Evolutionary conservation across 2,888 invertebrate genomes (phyloP), one percentile per base, ranked within the genome.

Genomic region (Limnephilus rhombicus): DNA sequence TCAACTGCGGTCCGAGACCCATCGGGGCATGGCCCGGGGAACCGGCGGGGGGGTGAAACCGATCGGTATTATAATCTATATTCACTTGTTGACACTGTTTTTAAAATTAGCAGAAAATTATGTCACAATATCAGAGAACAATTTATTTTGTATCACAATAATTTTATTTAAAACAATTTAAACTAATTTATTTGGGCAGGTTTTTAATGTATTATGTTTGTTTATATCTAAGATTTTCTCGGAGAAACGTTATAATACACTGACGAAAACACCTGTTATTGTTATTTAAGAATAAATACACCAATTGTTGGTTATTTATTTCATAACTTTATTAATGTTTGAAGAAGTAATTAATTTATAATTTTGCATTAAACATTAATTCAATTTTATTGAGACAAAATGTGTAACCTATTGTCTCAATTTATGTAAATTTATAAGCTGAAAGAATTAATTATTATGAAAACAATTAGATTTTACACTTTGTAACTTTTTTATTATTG

Each of bases 21-120:
- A 91, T 91, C 88, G 89, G 91, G 91, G 89, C 91, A 91, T 91
- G 91, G 91, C 89, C 91, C 91, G 83, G 45, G 37, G 88, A n/a
- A 24, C 68, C 7, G 24, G 68, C 68, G n/a, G 68, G 68, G 68
- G 68, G 68, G 24, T 68, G 68, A 68, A 68, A 68, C 68, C 68
- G 68, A n/a, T 68, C 68, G 18, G 68, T 18, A 68, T n/a, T 9
- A 1, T 2, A 7, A 24, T 24, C 2, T 7, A 68, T 24, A 68
- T 9, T 68, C 68, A 68, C 68, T 68, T n/a, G 68, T 24, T 24
- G 68, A n/a, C 68, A 68, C 68, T 9, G 24, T 68, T 68, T 24
- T 68, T 1, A 1, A 68, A 18, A 68, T 68, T 7, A 1, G 7
- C 18, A 24, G 68, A 68, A 24, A 24, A 7, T 68, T 7, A 24